Evolutionary conservation across 2,888 invertebrate genomes (phyloP), one percentile per base, ranked within the genome.

Genomic region (Rutpela maculata): DNA sequence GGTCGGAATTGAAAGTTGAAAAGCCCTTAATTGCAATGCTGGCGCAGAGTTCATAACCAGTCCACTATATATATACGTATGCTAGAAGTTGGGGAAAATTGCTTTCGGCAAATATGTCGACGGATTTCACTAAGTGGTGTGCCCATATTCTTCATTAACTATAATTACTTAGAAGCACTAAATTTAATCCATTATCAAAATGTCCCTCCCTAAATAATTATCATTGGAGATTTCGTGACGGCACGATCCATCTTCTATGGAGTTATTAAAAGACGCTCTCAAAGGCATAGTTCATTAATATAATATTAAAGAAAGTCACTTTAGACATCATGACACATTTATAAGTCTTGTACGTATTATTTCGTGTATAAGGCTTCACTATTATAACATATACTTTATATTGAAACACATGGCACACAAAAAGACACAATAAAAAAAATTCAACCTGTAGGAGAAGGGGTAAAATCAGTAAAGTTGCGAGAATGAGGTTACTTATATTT

Each of bases 81-180:
- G 26, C 4, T 60, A 43, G 60, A 60, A 71, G 60, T 71, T 71
- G 19, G 71, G 50, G 71, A 60, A 71, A 71, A 60, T 71, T 71
- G 71, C 62, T 60, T 22, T 55, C 62, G 62, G 71, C 60, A 43
- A 71, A 71, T 71, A 71, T 71, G 71, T 71, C 71, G 60, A 38
- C 60, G 22, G 50, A 62, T 71, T 71, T 50, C 57, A 71, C 71
- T 71, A 71, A 71, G 71, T 71, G 59, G 71, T 71, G 62, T 38
- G 38, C 71, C 71, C 50, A 71, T 71, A 71, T 71, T 71, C 71
- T 71, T 71, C 71, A 71, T 71, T 71, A 71, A 71, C 60, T 50
- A 43, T 71, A 43, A 68, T 68, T 68, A 68, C 68, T 60, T 68
- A 26, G 56, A n/a, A 26, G 62, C 70, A 71, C 50, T 71, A 71